Evolutionary conservation across 2,797 vertebrate species (phyloP).

Genomic region (Crocodylus rhombifer): DNA sequence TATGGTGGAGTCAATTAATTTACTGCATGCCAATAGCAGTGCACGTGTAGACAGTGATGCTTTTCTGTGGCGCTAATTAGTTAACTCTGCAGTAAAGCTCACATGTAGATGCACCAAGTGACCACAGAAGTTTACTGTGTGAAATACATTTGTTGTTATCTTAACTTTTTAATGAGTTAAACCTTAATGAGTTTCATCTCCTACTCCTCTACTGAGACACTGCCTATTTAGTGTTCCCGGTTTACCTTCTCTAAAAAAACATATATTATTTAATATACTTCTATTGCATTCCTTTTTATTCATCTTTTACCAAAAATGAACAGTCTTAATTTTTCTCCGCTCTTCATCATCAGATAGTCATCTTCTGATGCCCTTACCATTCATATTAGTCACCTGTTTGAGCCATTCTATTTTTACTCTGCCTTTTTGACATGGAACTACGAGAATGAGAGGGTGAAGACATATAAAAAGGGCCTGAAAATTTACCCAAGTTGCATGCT

Average conservation of each 20-base stretch:
- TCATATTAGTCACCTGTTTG: background rate
- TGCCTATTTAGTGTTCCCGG: background rate
- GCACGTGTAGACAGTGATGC: too few relatives aligned
- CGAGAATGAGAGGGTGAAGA: background rate
- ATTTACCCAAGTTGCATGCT: background rate
- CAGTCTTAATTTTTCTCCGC: background rate
- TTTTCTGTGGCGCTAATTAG: too few relatives aligned
- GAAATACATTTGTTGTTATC: too few relatives aligned
- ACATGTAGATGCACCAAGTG: too few relatives aligned
- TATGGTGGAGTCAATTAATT: too few relatives aligned
- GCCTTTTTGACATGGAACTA: background rate
- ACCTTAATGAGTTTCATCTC: background rate
- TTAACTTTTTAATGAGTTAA: too few relatives aligned
- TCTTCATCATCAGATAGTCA: background rate
- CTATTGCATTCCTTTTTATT: background rate
- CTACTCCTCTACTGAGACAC: background rate
- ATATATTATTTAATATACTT: background rate
- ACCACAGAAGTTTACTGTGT: too few relatives aligned
- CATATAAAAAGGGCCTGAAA: background rate
- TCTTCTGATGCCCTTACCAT: background rate
- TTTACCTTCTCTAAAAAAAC: background rate
- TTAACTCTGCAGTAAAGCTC: too few relatives aligned
- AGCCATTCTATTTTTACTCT: background rate
- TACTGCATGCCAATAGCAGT: too few relatives aligned
- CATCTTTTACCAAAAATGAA: background rate